Conservation (phyloP, 2,113 vertebrate genomes). For the Seriola rivoliana region DNA sequence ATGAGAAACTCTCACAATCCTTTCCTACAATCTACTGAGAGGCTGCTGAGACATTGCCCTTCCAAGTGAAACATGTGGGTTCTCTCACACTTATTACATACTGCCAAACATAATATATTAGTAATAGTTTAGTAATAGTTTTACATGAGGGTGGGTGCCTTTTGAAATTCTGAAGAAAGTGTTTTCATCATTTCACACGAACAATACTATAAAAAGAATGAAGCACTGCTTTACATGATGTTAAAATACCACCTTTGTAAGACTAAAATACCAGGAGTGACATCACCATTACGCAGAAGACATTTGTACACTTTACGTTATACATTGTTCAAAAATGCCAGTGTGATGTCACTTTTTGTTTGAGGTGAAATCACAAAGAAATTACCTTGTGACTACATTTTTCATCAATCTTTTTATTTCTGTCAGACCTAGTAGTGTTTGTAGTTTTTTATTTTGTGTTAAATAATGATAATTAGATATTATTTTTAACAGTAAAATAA, state of each 20-base stretch:
- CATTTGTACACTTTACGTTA: not conserved
- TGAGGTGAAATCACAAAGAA: not conserved
- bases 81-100: not conserved
- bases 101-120: not conserved
- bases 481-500: too few relatives aligned
- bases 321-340: not conserved
- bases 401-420: not conserved
- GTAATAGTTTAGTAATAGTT: not conserved
- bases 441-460: not conserved
- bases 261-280: too few relatives aligned
- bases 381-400: not conserved
- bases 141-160: not conserved
- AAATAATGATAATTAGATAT: not conserved
- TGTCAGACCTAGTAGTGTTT: not conserved
- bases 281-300: too few relatives aligned
- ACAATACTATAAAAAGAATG: not conserved
- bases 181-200: not conserved
- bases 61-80: not conserved
- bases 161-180: not conserved
- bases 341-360: not conserved
- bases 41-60: not conserved
- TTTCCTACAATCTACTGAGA: slow-evolving; percentile 1
- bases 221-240: not conserved
- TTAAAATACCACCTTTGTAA: not conserved
- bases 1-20: not conserved